phyloP scores from a whole-genome alignment of 2,888 invertebrate species.

The Epistrophe eligans region DNA sequence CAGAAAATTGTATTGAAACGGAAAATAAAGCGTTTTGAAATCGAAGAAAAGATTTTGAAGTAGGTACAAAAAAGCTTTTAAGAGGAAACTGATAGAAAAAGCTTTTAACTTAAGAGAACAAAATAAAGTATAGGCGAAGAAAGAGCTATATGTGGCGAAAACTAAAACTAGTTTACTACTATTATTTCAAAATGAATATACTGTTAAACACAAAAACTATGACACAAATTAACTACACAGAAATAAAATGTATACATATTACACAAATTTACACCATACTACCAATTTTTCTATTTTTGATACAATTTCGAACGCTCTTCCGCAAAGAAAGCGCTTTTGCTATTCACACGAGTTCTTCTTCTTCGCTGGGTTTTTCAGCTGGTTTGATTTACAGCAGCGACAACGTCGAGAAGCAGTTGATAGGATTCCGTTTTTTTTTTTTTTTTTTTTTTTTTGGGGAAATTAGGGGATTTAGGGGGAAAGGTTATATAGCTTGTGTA shows the following conservation, averaged over 20 bases:
- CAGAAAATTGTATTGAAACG: background rate
- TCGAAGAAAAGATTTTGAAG: background rate
- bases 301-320: slow-evolving; percentile 52
- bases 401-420: slow-evolving; percentile 50
- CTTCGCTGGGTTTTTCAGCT: slow-evolving; percentile 51
- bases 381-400: slow-evolving; percentile 32
- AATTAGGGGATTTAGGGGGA: slow-evolving; percentile 20
- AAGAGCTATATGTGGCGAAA: background rate
- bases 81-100: background rate
- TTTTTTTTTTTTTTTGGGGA: background rate
- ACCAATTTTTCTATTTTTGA: slow-evolving; percentile 35
- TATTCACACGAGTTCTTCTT: slow-evolving; percentile 67
- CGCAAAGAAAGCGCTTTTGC: slow-evolving; percentile 53
- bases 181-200: background rate
- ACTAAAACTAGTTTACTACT: background rate
- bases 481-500: slow-evolving; percentile 40
- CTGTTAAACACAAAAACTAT: slow-evolving; percentile 36
- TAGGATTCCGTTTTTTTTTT: slow-evolving; percentile 15
- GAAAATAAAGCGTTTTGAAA: background rate
- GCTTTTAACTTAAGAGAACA: background rate
- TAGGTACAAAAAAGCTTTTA: background rate
- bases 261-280: slow-evolving; percentile 62
- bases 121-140: slow-evolving; percentile 3
- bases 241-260: slow-evolving; percentile 16
- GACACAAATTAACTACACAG: slow-evolving; percentile 18